Evolutionary conservation across 2,888 invertebrate genomes (phyloP), one percentile per base, ranked within the genome.

Genomic region (Xylota sylvarum): DNA sequence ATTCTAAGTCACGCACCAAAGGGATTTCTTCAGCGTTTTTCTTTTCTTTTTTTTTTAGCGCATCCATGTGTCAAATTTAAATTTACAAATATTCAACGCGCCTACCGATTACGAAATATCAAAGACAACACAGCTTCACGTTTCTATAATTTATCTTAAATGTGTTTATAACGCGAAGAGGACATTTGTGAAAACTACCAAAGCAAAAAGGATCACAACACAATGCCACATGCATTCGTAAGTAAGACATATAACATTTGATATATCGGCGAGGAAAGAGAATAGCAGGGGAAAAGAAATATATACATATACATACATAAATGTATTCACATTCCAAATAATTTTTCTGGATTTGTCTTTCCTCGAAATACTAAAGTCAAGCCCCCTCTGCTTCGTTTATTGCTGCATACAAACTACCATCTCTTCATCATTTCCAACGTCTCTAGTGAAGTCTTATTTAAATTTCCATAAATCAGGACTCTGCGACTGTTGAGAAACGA

Each of bases 391-490:
- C 69, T 67, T 56, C 82, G 67, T 73, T 82, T 78, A 88, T 88
- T 83, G 81, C 78, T 87, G 77, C 88, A 88, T 87, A 86, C 84
- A 84, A 88, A 87, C 70, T 87, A 84, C 79, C 76, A 65, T 35
- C 76, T 78, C 79, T 87, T 84, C 79, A 84, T 84, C 79, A 82
- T 83, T 84, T 72, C 19, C 79, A 79, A 83, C 86, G 73, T 83
- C 80, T 83, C 82, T 80, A 69, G 80, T 72, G 80, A 84, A 87
- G 86, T 89, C 88, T 89, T 89, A 89, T 89, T 88, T 89, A 89
- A 88, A 89, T 89, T 89, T 89, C 79, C 88, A 88, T 89, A 89
- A 88, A 89, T 89, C 88, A 88, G 77, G 64, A 69, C 86, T 81
- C 69, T 73, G 77, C 72, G 77, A 67, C 86, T 72, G 81, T 82